Evolutionary conservation across 2,797 vertebrate species (phyloP).

Genomic region (Sebastes nivosus): DNA sequence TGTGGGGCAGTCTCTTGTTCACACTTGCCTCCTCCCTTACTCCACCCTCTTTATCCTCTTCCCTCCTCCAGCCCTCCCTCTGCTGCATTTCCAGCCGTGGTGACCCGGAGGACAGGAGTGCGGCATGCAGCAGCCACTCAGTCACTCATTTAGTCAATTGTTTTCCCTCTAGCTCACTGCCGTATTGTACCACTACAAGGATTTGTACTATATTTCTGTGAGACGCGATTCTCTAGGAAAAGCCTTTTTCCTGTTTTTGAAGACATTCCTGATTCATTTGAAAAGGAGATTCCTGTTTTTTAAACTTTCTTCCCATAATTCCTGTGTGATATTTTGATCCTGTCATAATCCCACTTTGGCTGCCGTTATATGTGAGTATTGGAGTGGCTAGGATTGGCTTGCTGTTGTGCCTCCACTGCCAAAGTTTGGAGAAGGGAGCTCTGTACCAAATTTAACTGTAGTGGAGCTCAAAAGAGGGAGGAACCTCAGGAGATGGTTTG

Average conservation of each 20-base stretch:
- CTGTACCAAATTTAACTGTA: conserved; percentile 29
- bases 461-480: conserved; percentile 14
- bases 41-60: conserved; percentile 61
- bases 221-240: not conserved
- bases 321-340: conserved; percentile 2
- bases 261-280: not conserved
- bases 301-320: not conserved
- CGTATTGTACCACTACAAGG: not conserved
- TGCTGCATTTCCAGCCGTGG: conserved; percentile 47
- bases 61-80: conserved; percentile 44
- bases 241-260: conserved; percentile 2
- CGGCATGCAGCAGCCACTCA: conserved; percentile 52
- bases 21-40: conserved; percentile 59
- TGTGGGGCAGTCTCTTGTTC: conserved; percentile 51
- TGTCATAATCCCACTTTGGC: conserved; percentile 13
- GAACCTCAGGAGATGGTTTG: conserved; percentile 47
- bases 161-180: conserved; percentile 28
- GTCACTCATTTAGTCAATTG: conserved; percentile 43
- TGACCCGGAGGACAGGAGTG: conserved; percentile 48
- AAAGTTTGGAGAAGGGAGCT: conserved; percentile 13
- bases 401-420: conserved; percentile 19
- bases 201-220: not conserved
- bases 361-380: conserved; percentile 2
- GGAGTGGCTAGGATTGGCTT: conserved; percentile 16
- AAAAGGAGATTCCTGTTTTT: not conserved